A percentile compares a stretch with the other conserved stretches of the same genome.
These are phyloP conservation scores for Arnoldichthys spilopterus DNA, from an alignment of 2,797 vertebrate species.

Conservation along the genomic window DNA sequence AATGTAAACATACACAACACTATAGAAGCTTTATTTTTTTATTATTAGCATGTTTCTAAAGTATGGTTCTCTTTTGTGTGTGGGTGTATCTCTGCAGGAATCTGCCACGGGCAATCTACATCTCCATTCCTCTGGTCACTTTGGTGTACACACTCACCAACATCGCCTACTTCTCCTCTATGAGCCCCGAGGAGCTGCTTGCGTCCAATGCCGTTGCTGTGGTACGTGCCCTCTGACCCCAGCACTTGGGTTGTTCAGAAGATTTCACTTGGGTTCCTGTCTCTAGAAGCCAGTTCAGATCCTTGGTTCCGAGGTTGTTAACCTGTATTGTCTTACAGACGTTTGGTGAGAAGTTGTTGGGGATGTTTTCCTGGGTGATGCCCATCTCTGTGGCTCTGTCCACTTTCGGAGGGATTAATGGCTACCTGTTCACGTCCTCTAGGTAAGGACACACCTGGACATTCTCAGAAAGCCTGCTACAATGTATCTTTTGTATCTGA, in stretches of 20 bases:
- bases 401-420: constrained; percentile 97
- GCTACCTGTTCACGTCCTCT: constrained; percentile 98
- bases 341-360: constrained; percentile 95
- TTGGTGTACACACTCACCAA: constrained; percentile 97
- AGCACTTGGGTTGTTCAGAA: no score
- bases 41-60: constrained; percentile 47
- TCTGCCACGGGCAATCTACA: constrained; percentile 97
- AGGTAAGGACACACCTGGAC: constrained; percentile 85
- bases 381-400: constrained; percentile 95
- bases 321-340: constrained; percentile 85
- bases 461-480: neutral
- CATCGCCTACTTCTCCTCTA: constrained; percentile 96
- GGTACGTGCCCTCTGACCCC: constrained; percentile 90
- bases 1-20: no score
- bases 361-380: constrained; percentile 94
- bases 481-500: no score
- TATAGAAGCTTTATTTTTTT: no score
- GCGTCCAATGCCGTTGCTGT: constrained; percentile 96
- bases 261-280: no score
- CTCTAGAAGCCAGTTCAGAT: no score
- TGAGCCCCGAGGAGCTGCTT: constrained; percentile 94
- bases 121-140: constrained; percentile 97
- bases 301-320: no score
- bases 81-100: constrained; percentile 86
- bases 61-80: no score